Conservation (phyloP, 2,113 vertebrate genomes). For the Acrocephalus kingi region DNA sequence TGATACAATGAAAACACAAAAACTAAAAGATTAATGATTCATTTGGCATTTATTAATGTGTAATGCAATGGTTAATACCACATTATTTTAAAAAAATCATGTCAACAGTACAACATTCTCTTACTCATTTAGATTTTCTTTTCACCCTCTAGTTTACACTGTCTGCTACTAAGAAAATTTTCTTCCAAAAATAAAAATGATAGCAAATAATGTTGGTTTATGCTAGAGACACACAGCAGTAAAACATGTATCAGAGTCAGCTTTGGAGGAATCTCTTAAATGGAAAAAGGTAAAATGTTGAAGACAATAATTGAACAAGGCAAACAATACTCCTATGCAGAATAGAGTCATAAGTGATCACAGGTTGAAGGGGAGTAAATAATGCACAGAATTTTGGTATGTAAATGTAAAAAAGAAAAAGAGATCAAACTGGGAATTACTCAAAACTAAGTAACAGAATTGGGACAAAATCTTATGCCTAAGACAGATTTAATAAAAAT, state of each 20-base stretch:
- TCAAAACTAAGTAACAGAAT: neutral
- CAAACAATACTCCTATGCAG: neutral
- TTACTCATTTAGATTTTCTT: neutral
- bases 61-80: neutral
- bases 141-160: neutral
- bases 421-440: neutral
- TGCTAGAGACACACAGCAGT: neutral
- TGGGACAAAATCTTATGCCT: neutral
- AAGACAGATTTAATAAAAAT: neutral
- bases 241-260: neutral
- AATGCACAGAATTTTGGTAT: neutral
- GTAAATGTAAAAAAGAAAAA: neutral
- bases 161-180: neutral
- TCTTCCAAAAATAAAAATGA: neutral
- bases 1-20: neutral
- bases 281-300: neutral
- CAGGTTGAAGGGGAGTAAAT: neutral
- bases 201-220: neutral
- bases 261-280: neutral
- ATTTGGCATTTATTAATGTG: neutral
- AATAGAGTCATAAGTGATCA: neutral
- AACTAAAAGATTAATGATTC: neutral
- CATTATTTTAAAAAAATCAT: neutral
- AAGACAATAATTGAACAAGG: neutral
- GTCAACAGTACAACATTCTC: neutral